Base-by-base conservation (phyloP, 2,113 vertebrate genomes). In the Rostratula benghalensis region DNA sequence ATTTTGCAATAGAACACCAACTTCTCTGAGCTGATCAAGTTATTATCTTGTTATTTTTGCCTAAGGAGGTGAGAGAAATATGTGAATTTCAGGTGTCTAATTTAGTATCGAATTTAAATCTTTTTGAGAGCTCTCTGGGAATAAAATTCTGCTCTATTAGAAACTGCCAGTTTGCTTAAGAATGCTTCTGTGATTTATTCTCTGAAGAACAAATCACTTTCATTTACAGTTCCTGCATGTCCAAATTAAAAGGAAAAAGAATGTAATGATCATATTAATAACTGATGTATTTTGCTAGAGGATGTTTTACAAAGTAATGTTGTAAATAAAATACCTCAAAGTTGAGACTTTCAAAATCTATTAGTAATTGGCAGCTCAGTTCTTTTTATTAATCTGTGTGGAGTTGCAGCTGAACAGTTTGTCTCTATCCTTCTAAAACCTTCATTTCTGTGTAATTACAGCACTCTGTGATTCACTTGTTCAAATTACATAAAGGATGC, bases 81-180 rank as follows among this genome's bases (percentile, higher is more conserved):
- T 67, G 68, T 93, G 95, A 91, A 93, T 95, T 98, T 97, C 98
- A 98, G 96, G 95, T 97, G 85, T 96, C 96, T 97, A 96, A 98
- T 98, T 98, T 98, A 98, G 97, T 95, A 97, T 95, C 94, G 97
- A 98, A 98, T 93, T 98, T 96, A 98, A 98, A 98, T 84, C 30
- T 95, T 97, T 96, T 91, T 85, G 91, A 93, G 86, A 79, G 41
- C 84, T 97, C 96, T 96, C 67, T 87, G 93, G 97, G 96, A 98
- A 96, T 57, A 97, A 83, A 96, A 95, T 94, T 82, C 51, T 96
- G 69, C 79, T 95, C 81, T 93, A 95, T 87, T 95, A 97, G 94
- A 97, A 97, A 97, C 81, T 89, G 90, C 59, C 78, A 92, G 94
- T 95, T 97, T 97, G 92, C 91, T 95, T 97, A 95, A 97, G 95